Base-by-base conservation (phyloP, 2,797 vertebrate species). In the Tapirus indicus region DNA sequence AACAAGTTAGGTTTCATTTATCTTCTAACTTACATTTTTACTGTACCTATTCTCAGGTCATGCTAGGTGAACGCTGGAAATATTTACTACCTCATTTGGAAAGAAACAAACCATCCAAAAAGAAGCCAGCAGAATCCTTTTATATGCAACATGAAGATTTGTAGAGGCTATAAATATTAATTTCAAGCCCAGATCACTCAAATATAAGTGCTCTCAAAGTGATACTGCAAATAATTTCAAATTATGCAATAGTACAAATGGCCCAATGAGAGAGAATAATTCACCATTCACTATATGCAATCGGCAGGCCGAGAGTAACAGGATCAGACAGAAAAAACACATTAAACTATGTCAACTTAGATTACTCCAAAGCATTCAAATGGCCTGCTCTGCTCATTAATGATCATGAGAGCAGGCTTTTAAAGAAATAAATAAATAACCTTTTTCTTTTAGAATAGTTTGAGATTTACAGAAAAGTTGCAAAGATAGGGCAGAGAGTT, bases 221-320 rank as follows among this genome's bases (percentile, higher is more conserved):
- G 92, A 90, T 79, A 74, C 12, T 94, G 74, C 44, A 93, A 97
- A 95, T 89, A 91, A 96, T 69, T 96, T 95, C 92, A 96, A 95
- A 79, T 95, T 89, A 87, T 29, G 10, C 69, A 90, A 66, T 54
- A 62, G 60, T 8, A 2, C 41, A 95, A 95, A 95, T 79, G 60
- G 74, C 47, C 69, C 54, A 83, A 86, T 44, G 89, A 91, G 82
- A 82, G 69, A 60, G 62, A 58, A 58, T 54, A 89, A 87, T 54
- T 88, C 58, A 49, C 38, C 32, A 54, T 82, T 79, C 56, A 6
- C 60, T 21, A 35, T 21, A 16, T 16, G 20, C 64, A 62, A 62
- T 12, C 47, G 69, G 25, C 35, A 87, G 92, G 38, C 58, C 18
- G 38, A 62, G 56, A 90, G 11, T 47, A 64, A 69, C 21, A 52